Evolutionary conservation across 2,797 vertebrate genomes (phyloP).

Genomic region (Malacoctenus gilli): DNA sequence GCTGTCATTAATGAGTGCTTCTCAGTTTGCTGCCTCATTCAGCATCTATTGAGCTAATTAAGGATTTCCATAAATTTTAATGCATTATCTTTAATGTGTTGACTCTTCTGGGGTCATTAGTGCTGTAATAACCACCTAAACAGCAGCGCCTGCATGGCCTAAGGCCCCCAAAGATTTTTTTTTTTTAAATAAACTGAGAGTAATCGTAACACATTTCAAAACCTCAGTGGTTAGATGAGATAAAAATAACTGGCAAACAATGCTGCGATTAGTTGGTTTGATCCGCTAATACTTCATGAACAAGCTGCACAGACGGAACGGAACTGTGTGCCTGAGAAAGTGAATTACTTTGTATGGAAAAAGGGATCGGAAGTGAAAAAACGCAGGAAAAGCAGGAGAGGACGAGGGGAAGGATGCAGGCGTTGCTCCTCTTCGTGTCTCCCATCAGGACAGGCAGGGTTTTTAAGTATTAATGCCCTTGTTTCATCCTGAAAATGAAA

Average conservation of each 20-base stretch:
- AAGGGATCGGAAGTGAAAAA: conserved; percentile 15
- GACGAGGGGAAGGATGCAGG: conserved; percentile 32
- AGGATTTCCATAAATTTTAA: conserved; percentile 82
- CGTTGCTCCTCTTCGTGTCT: conserved; percentile 35
- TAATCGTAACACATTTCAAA: conserved; percentile 16
- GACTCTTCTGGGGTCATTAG: conserved; percentile 79
- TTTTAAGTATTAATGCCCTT: conserved; percentile 78
- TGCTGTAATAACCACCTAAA: conserved; percentile 76
- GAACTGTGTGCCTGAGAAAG: conserved; percentile 26
- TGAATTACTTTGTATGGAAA: conserved; percentile 27
- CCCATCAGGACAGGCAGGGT: conserved; percentile 51
- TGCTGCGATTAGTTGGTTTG: conserved; percentile 40
- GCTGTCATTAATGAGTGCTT: conserved; percentile 60
- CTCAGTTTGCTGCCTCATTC: conserved; percentile 71
- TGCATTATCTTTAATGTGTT: conserved; percentile 79
- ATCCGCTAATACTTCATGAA: conserved; percentile 44
- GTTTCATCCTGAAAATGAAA: conserved; percentile 77
- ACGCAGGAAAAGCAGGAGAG: conserved; percentile 21
- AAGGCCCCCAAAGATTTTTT: conserved; percentile 27
- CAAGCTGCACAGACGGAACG: conserved; percentile 10
- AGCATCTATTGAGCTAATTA: conserved; percentile 75
- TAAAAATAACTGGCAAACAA: conserved; percentile 1
- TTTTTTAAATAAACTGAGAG: conserved; percentile 28
- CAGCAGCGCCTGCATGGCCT: conserved; percentile 40
- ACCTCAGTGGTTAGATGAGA: conserved; percentile 19